These are phyloP conservation scores for Ormyrus thymus DNA, from an alignment of 2,888 invertebrate genomes.

Conservation along the genomic window DNA sequence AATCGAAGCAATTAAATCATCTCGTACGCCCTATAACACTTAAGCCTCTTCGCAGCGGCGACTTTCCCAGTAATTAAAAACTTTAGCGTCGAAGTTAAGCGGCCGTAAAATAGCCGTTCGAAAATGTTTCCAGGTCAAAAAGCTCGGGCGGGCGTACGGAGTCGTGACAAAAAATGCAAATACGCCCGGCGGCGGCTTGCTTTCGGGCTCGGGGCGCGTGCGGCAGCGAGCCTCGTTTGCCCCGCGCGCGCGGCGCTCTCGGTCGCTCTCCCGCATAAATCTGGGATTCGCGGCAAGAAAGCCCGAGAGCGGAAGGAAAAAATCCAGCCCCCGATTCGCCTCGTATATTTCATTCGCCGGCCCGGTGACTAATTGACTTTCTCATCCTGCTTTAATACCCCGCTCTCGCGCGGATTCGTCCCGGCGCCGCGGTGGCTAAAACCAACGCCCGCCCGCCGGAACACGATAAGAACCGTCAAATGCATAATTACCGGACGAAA, in stretches of 20 bases:
- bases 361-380: slow-evolving; percentile 43
- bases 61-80: slow-evolving; percentile 29
- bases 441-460: slow-evolving; percentile 12
- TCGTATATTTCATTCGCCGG: slow-evolving; percentile 39
- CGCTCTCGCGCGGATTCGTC: slow-evolving; percentile 12
- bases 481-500: slow-evolving; percentile 15
- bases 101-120: slow-evolving; percentile 37
- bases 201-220: background rate
- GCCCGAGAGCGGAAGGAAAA: slow-evolving; percentile 11
- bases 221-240: background rate
- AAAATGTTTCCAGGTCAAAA: slow-evolving; percentile 36
- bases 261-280: slow-evolving; percentile 30
- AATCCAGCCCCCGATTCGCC: background rate
- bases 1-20: slow-evolving; percentile 4
- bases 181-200: slow-evolving; percentile 2
- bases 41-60: background rate
- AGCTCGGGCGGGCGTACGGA: background rate
- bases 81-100: slow-evolving; percentile 29
- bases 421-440: background rate
- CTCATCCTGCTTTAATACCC: slow-evolving; percentile 18
- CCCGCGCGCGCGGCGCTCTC: background rate
- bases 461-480: slow-evolving; percentile 23
- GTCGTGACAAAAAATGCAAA: slow-evolving; percentile 42
- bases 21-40: background rate
- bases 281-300: slow-evolving; percentile 27